Conservation (phyloP, 53 echinoderm and acorn worm genomes). For the Actinopyga echinites region DNA sequence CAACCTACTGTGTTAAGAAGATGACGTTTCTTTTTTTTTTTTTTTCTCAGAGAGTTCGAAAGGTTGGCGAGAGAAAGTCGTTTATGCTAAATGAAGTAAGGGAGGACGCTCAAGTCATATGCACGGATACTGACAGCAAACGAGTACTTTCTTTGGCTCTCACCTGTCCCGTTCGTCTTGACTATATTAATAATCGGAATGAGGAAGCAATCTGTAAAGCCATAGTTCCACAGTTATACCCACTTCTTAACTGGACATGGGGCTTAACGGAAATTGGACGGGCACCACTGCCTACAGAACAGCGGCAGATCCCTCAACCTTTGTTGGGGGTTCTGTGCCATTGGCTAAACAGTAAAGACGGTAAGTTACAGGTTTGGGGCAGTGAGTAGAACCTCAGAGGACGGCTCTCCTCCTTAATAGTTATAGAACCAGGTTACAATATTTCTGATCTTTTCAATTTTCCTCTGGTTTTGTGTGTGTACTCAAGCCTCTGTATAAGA, state of each 20-base stretch:
- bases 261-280: neutral
- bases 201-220: neutral
- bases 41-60: no score
- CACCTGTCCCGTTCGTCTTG: neutral
- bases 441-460: no score
- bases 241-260: neutral
- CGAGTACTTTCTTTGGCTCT: neutral
- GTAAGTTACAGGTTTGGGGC: neutral
- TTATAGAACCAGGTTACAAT: no score
- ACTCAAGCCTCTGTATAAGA: no score
- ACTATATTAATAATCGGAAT: neutral
- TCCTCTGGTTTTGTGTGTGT: no score
- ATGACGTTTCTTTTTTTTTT: no score
- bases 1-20: no score
- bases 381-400: no score
- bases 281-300: neutral
- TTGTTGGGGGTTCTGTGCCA: neutral
- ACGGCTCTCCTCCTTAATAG: no score
- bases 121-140: neutral
- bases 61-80: no score
- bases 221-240: neutral
- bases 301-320: neutral
- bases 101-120: conserved; percentile 14
- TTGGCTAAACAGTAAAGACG: conserved; percentile 28
- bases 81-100: no score